Evolutionary conservation across 2,888 invertebrate species (phyloP).

Genomic region (Pherbina coryleti): DNA sequence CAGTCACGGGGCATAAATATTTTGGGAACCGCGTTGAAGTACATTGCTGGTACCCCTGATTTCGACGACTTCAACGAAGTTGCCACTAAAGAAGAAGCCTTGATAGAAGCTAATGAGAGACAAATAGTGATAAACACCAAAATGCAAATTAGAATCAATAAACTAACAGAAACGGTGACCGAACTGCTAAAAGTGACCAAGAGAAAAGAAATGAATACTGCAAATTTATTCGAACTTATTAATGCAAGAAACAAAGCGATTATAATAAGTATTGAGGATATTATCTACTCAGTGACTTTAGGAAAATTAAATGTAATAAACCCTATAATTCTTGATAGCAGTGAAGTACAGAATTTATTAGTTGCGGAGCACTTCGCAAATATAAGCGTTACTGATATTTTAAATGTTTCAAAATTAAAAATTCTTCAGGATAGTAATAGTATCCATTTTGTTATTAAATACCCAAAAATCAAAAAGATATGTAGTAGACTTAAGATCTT

Average conservation of each 20-base stretch:
- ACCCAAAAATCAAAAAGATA: too few relatives aligned
- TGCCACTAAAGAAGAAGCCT: slow-evolving; percentile 17
- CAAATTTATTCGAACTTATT: not conserved
- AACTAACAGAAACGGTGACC: slow-evolving; percentile 30
- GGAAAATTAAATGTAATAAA: slow-evolving; percentile 6
- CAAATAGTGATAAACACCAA: too few relatives aligned
- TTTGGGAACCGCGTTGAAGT: slow-evolving; percentile 30
- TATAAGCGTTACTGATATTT: too few relatives aligned
- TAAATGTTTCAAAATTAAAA: too few relatives aligned
- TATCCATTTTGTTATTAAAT: too few relatives aligned
- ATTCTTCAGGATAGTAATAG: too few relatives aligned
- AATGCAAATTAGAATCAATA: too few relatives aligned
- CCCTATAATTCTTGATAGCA: not conserved
- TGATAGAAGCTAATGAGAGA: too few relatives aligned
- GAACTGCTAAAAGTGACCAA: not conserved
- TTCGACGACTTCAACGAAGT: slow-evolving; percentile 35
- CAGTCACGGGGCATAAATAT: slow-evolving; percentile 2
- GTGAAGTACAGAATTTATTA: too few relatives aligned
- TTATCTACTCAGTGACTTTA: slow-evolving; percentile 10
- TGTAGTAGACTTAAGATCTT: too few relatives aligned
- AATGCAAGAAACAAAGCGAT: too few relatives aligned
- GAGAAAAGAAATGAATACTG: not conserved
- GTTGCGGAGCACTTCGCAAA: too few relatives aligned
- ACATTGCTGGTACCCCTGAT: slow-evolving; percentile 36
- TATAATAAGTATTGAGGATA: not conserved